Percentiles rank a stretch among this genome's conserved stretches.
phyloP scores from a whole-genome alignment of 2,113 vertebrate genomes.

The Condylura cristata region DNA sequence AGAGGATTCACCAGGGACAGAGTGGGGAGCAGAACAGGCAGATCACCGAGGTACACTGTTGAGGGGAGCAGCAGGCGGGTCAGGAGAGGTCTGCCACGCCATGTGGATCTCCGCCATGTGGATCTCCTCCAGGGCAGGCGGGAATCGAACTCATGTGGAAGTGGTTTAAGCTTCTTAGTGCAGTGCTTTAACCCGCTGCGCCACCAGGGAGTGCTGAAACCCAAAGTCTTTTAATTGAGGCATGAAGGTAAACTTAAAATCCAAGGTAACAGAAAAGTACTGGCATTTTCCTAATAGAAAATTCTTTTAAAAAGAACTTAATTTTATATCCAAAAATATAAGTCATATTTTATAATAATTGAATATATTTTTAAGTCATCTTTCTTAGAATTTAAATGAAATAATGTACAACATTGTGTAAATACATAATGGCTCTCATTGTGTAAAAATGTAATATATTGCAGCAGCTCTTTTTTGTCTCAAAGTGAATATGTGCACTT shows the following conservation, averaged over 20 bases:
- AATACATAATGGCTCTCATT: neutral
- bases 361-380: neutral
- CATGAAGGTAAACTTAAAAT: slow-evolving; percentile 17
- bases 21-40: too few relatives aligned
- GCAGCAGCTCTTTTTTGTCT: neutral
- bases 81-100: too few relatives aligned
- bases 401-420: neutral
- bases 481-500: slow-evolving; percentile 28
- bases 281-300: slow-evolving; percentile 30
- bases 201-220: too few relatives aligned
- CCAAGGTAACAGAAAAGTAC: neutral
- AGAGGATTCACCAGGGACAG: too few relatives aligned
- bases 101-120: too few relatives aligned
- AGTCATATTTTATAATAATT: slow-evolving; percentile 13
- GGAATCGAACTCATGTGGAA: too few relatives aligned
- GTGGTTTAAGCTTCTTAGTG: too few relatives aligned
- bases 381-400: slow-evolving; percentile 44
- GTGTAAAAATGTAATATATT: neutral
- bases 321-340: slow-evolving; percentile 26
- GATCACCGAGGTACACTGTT: too few relatives aligned
- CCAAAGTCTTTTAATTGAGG: neutral
- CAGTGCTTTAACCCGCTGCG: too few relatives aligned
- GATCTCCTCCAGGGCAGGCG: too few relatives aligned
- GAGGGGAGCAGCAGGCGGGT: too few relatives aligned
- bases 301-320: slow-evolving; percentile 10